phyloP scores from a whole-genome alignment of 2,888 invertebrate species.

The Acanthoscelides obtectus region DNA sequence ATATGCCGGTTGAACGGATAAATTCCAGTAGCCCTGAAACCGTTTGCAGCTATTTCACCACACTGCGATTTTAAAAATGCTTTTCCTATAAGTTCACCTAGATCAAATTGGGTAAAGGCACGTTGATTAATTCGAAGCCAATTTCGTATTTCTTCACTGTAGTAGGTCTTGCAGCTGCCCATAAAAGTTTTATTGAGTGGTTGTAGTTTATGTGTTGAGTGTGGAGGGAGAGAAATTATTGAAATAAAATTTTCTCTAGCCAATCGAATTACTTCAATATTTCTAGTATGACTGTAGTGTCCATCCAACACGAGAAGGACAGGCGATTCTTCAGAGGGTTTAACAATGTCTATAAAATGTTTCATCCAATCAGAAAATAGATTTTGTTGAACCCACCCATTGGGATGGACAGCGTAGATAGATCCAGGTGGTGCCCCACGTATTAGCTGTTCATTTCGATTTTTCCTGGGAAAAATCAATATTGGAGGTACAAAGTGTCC shows the following conservation, averaged over 20 bases:
- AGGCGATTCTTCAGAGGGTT: constrained; percentile 6
- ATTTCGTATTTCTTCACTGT: constrained; percentile 5
- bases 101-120: background rate
- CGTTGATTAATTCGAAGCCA: background rate
- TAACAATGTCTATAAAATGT: constrained; percentile 6
- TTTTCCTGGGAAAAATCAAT: constrained; percentile 8
- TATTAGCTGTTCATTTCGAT: constrained; percentile 6
- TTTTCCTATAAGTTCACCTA: background rate
- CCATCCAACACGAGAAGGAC: constrained; percentile 10
- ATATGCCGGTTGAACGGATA: constrained; percentile 1
- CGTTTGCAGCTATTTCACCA: constrained; percentile 8
- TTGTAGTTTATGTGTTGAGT: constrained; percentile 2
- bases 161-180: constrained; percentile 3
- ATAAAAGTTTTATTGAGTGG: constrained; percentile 4
- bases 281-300: constrained; percentile 8
- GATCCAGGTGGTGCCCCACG: constrained; percentile 9
- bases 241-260: constrained; percentile 6
- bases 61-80: constrained; percentile 3
- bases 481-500: constrained; percentile 7
- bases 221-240: constrained; percentile 8
- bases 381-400: constrained; percentile 9
- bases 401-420: constrained; percentile 5
- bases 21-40: constrained; percentile 7
- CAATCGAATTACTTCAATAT: constrained; percentile 6
- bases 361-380: constrained; percentile 7